phyloP scores from a whole-genome alignment of 2,888 invertebrate species.

The Agrotis clavis region DNA sequence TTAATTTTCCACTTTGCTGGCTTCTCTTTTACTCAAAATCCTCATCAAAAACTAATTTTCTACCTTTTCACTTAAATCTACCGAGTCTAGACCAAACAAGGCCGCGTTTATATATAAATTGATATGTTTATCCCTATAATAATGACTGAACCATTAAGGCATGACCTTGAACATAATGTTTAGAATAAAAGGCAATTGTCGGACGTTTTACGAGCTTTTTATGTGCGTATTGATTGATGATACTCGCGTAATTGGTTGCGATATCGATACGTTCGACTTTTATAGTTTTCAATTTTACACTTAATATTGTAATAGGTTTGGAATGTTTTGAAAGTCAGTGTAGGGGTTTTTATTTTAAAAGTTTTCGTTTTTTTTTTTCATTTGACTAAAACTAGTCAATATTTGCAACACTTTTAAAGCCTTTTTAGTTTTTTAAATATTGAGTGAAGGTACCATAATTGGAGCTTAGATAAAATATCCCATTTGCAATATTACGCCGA shows the following conservation, averaged over 20 bases:
- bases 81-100: neutral
- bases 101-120: neutral
- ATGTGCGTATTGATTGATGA: slow-evolving; percentile 53
- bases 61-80: neutral
- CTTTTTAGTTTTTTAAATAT: too few species aligned
- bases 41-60: neutral
- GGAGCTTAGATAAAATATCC: too few species aligned
- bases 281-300: slow-evolving; percentile 52
- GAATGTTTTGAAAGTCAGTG: neutral
- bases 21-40: neutral
- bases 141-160: slow-evolving; percentile 10
- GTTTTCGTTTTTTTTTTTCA: too few species aligned
- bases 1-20: neutral
- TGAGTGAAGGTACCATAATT: too few species aligned
- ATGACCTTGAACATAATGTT: slow-evolving; percentile 19
- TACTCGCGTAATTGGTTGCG: slow-evolving; percentile 47
- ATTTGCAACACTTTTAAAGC: neutral
- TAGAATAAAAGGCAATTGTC: slow-evolving; percentile 48
- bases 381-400: neutral
- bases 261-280: slow-evolving; percentile 43
- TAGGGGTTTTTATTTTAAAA: neutral
- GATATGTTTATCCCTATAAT: slow-evolving; percentile 11
- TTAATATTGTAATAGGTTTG: slow-evolving; percentile 21
- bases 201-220: slow-evolving; percentile 53
- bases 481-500: too few species aligned